phyloP scores from a whole-genome alignment of 1,140 invertebrate species.

The Tetramorium simillimum region DNA sequence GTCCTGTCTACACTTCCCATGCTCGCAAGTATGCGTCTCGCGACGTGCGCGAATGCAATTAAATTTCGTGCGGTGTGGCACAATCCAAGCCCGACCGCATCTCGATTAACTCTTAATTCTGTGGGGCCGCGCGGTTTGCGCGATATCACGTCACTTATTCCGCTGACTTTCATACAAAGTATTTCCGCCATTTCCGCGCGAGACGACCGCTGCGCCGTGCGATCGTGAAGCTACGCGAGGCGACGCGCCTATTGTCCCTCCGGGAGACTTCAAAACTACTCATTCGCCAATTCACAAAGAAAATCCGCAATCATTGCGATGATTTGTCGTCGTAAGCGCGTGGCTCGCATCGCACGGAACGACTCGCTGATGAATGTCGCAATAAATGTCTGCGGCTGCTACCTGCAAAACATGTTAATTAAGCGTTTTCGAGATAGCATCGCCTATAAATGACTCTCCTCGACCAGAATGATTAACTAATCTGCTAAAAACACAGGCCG shows the following conservation, averaged over 20 bases:
- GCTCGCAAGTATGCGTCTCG: not conserved
- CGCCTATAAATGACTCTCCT: not conserved
- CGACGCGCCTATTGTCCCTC: not conserved
- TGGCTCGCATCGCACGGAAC: not conserved
- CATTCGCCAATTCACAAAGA: not conserved
- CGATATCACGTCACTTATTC: slow-evolving; percentile 33
- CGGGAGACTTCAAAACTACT: not conserved
- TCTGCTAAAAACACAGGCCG: not conserved
- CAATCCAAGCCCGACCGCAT: slow-evolving; percentile 36
- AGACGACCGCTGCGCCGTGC: too few relatives aligned
- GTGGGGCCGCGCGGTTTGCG: not conserved
- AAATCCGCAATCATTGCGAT: slow-evolving; percentile 6
- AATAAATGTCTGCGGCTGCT: slow-evolving; percentile 16
- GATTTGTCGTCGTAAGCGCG: not conserved
- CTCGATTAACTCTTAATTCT: slow-evolving; percentile 17
- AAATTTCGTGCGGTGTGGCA: slow-evolving; percentile 55
- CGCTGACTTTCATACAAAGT: not conserved
- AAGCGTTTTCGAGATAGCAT: slow-evolving; percentile 14
- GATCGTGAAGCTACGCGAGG: not conserved
- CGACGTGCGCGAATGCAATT: not conserved
- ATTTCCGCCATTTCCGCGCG: not conserved
- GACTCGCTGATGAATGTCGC: not conserved
- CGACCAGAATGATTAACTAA: not conserved
- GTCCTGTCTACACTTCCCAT: not conserved
- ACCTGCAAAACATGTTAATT: slow-evolving; percentile 32